phyloP scores from a whole-genome alignment of 2,113 vertebrate species.

The Grantiella picta region DNA sequence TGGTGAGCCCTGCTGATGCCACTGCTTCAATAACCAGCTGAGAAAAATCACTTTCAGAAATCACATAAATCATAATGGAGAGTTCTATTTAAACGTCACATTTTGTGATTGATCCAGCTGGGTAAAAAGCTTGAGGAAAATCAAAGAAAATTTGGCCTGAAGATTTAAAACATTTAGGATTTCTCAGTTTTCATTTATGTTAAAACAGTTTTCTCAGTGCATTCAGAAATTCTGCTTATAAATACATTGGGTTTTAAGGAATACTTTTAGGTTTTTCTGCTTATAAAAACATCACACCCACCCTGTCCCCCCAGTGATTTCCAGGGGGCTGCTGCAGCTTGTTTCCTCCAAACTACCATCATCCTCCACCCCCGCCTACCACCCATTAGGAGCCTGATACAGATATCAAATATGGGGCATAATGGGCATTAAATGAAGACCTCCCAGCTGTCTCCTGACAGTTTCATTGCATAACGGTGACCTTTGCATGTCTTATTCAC shows the following conservation, averaged over 20 bases:
- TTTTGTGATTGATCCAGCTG: background rate
- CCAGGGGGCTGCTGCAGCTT: background rate
- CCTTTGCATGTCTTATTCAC: background rate
- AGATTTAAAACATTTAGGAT: background rate
- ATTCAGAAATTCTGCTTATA: background rate
- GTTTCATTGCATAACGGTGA: conserved; percentile 25
- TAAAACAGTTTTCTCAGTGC: background rate
- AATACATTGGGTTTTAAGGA: background rate
- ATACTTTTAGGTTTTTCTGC: background rate
- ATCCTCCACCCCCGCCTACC: background rate
- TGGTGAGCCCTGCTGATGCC: background rate
- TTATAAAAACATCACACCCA: background rate
- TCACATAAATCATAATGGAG: background rate
- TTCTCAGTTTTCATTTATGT: background rate
- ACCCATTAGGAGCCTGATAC: conserved; percentile 6
- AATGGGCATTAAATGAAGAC: conserved; percentile 48
- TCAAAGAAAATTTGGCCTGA: background rate
- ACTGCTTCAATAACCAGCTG: background rate
- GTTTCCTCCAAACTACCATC: background rate
- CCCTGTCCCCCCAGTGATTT: background rate
- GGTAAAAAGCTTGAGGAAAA: background rate
- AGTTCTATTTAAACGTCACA: background rate
- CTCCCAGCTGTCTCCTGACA: conserved; percentile 52
- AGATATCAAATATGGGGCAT: conserved; percentile 17
- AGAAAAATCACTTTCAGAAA: background rate